Evolutionary conservation across 1,140 invertebrate species (phyloP), one percentile per base, ranked within the genome.

Genomic region (Brachionus koreanus): DNA sequence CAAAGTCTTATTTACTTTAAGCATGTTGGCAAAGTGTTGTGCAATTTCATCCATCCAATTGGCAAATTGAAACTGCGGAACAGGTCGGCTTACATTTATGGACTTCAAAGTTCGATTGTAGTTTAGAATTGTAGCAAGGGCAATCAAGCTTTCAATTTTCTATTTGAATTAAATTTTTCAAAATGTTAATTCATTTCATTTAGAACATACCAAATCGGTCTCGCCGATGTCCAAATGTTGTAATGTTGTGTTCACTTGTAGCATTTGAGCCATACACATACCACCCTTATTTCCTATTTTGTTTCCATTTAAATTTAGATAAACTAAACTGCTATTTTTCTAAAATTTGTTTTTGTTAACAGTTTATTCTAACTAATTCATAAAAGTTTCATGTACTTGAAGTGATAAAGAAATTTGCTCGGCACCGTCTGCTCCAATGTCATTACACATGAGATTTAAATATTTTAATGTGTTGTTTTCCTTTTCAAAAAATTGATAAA

Each of bases 391-490:
- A 84, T 83, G 77, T 83, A 88, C 87, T 42, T 85, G 84, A 37
- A 89, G 82, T 57, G 85, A 84, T 74, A 84, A 85, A 10, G 87
- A 86, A 9, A 89, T 49, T 16, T 79, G 57, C 81, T 85, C 85
- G 46, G 87, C 87, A 49, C 88, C 87, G 4, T 83, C 85, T 7
- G 84, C 82, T 35, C 84, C 85, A 83, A 89, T 87, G 29, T 88
- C 87, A 85, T 89, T 89, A 83, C 86, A 86, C 87, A 88, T 88
- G 25, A 89, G 57, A 83, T 89, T 88, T 5, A 89, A 35, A 25
- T 57, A n/a, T 25, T 16, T 46, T 23, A 76, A 3, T 13, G 46
- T 76, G n/a, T 10, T 46, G 19, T 83, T 77, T 23, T 75, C 82
- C 67, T 74, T 25, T 5, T 12, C 2, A 82, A 43, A 69, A 39